Conservation (phyloP, 2,113 vertebrate species). For the Sturnus vulgaris region DNA sequence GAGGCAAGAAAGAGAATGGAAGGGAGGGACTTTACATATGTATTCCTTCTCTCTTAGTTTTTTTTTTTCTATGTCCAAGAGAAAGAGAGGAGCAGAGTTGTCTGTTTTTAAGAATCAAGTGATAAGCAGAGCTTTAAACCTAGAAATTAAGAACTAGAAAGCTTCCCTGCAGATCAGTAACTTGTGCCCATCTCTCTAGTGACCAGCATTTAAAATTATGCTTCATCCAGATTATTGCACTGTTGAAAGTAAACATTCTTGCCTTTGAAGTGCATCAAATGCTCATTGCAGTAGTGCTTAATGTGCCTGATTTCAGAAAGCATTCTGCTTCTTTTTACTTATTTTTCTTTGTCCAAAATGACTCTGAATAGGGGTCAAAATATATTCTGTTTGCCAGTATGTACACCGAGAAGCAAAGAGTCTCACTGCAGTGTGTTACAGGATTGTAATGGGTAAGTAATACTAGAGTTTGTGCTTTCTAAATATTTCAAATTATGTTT, state of each 20-base stretch:
- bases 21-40: accelerated
- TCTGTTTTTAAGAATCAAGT: not conserved
- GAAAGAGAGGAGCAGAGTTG: not conserved
- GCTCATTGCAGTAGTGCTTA: not conserved
- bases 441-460: not conserved
- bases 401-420: not conserved
- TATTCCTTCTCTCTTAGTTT: not conserved
- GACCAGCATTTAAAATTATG: not conserved
- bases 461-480: not conserved
- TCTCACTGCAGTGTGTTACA: not conserved
- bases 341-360: not conserved
- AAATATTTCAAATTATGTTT: not conserved
- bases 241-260: not conserved
- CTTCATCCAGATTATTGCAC: not conserved
- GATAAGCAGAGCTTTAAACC: not conserved
- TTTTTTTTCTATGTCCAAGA: not conserved
- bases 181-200: not conserved
- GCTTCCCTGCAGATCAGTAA: not conserved
- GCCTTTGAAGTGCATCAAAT: not conserved
- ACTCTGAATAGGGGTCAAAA: not conserved
- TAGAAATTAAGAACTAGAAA: not conserved
- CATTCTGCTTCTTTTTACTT: not conserved
- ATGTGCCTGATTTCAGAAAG: not conserved
- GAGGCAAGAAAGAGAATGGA: not conserved
- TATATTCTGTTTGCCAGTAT: not conserved